phyloP scores from a whole-genome alignment of 2,797 vertebrate species.

The Lepus oiostolus region DNA sequence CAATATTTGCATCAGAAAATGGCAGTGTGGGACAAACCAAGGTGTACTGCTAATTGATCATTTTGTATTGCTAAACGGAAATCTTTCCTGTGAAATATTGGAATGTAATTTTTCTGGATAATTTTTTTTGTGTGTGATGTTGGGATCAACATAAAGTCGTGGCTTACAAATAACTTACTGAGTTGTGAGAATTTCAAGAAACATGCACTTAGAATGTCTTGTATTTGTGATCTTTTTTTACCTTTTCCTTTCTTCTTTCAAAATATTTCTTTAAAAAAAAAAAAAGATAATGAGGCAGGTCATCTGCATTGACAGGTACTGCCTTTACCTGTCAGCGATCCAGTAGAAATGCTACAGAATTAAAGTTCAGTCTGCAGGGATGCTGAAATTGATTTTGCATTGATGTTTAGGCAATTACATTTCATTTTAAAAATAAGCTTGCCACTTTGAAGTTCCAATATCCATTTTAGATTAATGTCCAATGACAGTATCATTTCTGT shows the following conservation, averaged over 20 bases:
- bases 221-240: slow-evolving; percentile 24
- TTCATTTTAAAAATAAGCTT: not conserved
- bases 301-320: slow-evolving; percentile 24
- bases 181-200: slow-evolving; percentile 53
- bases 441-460: not conserved
- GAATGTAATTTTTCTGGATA: not conserved
- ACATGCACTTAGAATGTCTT: not conserved
- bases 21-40: not conserved
- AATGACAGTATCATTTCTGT: not conserved
- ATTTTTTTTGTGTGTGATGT: slow-evolving; percentile 46
- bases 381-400: not conserved
- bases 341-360: slow-evolving; percentile 17
- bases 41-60: not conserved
- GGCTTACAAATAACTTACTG: not conserved
- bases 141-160: not conserved
- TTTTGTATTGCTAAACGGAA: slow-evolving; percentile 49
- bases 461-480: slow-evolving; percentile 16
- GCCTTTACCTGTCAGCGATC: not conserved
- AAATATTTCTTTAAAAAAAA: not conserved
- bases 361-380: not conserved
- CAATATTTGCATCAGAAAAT: slow-evolving; percentile 39
- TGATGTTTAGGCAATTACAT: not conserved
- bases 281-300: not conserved
- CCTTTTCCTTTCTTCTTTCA: not conserved
- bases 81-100: not conserved